These are phyloP conservation scores for Euplagia quadripunctaria DNA, from an alignment of 2,888 invertebrate species.

Conservation along the genomic window DNA sequence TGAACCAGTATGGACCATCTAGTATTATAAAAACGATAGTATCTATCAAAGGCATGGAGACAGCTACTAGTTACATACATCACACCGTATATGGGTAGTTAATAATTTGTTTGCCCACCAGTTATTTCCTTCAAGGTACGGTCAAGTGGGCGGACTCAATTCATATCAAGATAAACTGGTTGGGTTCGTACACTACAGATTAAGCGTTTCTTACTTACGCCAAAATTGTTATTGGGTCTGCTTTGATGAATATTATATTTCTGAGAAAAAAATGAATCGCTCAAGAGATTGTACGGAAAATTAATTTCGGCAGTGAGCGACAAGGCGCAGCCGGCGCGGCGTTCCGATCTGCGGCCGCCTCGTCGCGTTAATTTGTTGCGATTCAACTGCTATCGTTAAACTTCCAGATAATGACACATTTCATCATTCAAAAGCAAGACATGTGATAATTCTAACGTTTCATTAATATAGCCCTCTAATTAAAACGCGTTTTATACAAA, in stretches of 20 bases:
- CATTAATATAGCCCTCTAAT: constrained; percentile 74
- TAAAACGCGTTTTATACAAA: constrained; percentile 50
- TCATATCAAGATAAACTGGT: constrained; percentile 73
- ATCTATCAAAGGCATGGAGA: constrained; percentile 65
- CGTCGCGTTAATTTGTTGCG: constrained; percentile 78
- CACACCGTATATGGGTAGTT: constrained; percentile 72
- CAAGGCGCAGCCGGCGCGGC: constrained; percentile 66
- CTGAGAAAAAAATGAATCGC: constrained; percentile 83
- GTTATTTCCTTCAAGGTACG: constrained; percentile 65
- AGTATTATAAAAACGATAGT: constrained; percentile 64
- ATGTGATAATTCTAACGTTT: constrained; percentile 68
- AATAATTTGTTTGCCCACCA: constrained; percentile 79
- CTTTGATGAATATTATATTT: constrained; percentile 78
- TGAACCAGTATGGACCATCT: constrained; percentile 55
- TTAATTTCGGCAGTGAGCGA: constrained; percentile 85
- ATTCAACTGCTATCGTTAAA: constrained; percentile 74
- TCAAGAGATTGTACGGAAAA: constrained; percentile 84
- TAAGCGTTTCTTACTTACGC: constrained; percentile 70
- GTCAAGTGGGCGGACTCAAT: constrained; percentile 65
- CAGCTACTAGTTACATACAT: constrained; percentile 67
- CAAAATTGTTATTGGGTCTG: constrained; percentile 74
- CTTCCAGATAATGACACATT: constrained; percentile 77
- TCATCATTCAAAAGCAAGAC: constrained; percentile 61
- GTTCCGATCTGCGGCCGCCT: constrained; percentile 52
- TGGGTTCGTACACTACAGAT: constrained; percentile 69